Percentiles rank a stretch among this genome's conserved stretches.
Conservation (phyloP, 2,888 invertebrate species). For the Netelia fuscicornis region DNA sequence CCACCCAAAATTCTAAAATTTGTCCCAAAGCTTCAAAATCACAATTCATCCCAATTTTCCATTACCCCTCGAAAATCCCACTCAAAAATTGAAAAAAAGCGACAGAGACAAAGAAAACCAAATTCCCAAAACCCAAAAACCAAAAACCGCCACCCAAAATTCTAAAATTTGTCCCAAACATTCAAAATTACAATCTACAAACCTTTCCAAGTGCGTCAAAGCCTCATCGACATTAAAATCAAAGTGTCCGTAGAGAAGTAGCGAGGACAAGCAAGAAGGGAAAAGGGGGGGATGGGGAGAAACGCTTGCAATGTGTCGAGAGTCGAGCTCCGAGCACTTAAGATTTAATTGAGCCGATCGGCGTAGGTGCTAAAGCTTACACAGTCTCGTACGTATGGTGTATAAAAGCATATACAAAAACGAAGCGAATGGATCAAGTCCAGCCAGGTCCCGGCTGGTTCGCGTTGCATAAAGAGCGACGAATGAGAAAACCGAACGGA, state of each 20-base stretch:
- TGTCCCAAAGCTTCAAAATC: no score
- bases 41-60: no score
- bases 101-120: no score
- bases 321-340: constrained; percentile 61
- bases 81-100: no score
- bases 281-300: constrained; percentile 13
- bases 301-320: constrained; percentile 47
- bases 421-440: constrained; percentile 12
- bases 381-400: not conserved
- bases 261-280: not conserved
- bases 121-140: no score
- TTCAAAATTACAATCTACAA: no score
- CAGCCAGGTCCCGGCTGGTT: not conserved
- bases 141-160: no score
- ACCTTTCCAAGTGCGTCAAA: no score
- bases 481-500: constrained; percentile 40
- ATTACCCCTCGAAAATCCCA: no score
- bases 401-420: not conserved
- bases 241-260: constrained; percentile 12
- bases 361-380: constrained; percentile 56
- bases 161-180: no score
- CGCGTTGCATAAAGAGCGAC: constrained; percentile 34
- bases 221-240: not conserved
- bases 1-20: no score
- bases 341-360: constrained; percentile 68